Percentiles rank a stretch among this genome's conserved stretches.
These are phyloP conservation scores for Cylas formicarius DNA, from an alignment of 1,140 invertebrate species.

Conservation along the genomic window DNA sequence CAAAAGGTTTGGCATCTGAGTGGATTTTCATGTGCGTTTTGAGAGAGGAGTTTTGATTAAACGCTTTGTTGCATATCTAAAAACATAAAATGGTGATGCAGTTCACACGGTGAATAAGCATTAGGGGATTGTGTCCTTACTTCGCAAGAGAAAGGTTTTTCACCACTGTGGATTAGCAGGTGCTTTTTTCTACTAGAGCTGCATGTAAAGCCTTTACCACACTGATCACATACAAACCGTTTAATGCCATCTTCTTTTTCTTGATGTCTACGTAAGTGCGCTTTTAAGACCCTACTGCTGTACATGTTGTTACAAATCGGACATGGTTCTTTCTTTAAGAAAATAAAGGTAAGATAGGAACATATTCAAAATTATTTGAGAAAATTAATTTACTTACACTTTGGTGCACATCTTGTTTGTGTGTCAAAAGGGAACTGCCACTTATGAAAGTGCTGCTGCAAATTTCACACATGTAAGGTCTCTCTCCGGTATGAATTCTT, in stretches of 20 bases:
- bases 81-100: conserved; percentile 5
- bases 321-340: conserved; percentile 15
- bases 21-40: conserved; percentile 17
- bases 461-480: conserved; percentile 17
- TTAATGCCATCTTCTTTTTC: conserved; percentile 15
- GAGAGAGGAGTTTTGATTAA: conserved; percentile 14
- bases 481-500: conserved; percentile 19
- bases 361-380: conserved; percentile 1
- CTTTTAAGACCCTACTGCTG: conserved; percentile 14
- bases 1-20: conserved; percentile 12
- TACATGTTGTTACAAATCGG: conserved; percentile 9
- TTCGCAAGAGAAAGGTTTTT: conserved; percentile 22
- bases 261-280: conserved; percentile 17
- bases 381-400: conserved; percentile 11
- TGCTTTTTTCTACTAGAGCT: conserved; percentile 23
- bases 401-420: conserved; percentile 18
- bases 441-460: conserved; percentile 21
- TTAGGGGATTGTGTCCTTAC: no score
- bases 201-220: conserved; percentile 24
- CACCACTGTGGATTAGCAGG: conserved; percentile 25
- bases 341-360: conserved; percentile 12
- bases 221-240: conserved; percentile 19
- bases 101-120: background rate
- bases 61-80: conserved; percentile 15
- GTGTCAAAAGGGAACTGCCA: conserved; percentile 17